Evolutionary conservation across 1,140 invertebrate species (phyloP), one percentile per base, ranked within the genome.

Genomic region (Batillaria attramentaria): DNA sequence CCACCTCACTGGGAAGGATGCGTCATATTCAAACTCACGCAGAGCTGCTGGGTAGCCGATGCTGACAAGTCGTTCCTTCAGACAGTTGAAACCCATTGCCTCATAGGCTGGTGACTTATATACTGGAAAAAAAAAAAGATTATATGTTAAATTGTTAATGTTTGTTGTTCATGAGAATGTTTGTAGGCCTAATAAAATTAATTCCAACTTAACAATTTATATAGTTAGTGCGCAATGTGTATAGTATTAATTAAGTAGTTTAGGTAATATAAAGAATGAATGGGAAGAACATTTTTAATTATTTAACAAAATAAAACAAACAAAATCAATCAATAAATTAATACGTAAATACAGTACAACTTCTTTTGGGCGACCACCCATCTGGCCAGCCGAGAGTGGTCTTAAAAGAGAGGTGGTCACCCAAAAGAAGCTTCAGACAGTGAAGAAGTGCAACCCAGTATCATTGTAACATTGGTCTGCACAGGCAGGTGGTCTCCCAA

Each of bases 21-120:
- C 96, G 92, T 99, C 97, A 91, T 99, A 99, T 91, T 97, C 95
- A 91, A 99, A 99, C 84, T 95, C 94, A 84, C 94, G 92, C 82
- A 99, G 97, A 91, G 97, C 96, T 84, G 95, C 93, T 0, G 98
- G 98, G 92, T 99, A 99, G 39, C 98, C 98, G 89, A 99, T 94
- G 18, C 93, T 92, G 1, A 99, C 94, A 76, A 99, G 92, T 84
- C 97, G 94, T 85, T 97, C 94, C 90, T 98, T 97, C 54, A 98
- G 93, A 84, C 99, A 92, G 90, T 98, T 95, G 91, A 99, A 99
- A 54, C 96, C 96, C 83, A 99, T 92, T 70, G 94, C 95, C 92
- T 99, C 98, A 91, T 89, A 90, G 28, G 81, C 82, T 42, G 87
- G 86, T 10, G 89, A 87, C 68, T 90, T 90, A 77, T 90, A 90